Conservation (phyloP, 2,888 invertebrate species). For the Sturmia bella region DNA sequence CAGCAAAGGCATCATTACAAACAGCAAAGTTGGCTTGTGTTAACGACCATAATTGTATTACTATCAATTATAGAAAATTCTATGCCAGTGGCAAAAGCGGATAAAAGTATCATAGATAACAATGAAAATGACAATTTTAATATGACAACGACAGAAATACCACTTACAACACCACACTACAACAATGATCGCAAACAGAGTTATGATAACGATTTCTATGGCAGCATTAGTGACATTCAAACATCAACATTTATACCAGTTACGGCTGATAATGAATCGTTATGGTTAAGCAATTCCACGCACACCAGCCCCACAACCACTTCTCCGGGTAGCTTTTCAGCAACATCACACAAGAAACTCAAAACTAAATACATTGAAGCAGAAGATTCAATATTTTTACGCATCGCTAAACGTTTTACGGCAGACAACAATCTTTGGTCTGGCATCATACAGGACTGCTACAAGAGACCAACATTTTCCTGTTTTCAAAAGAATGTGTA, state of each 20-base stretch:
- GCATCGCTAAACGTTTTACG: conserved; percentile 75
- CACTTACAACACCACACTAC: conserved; percentile 50
- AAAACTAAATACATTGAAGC: conserved; percentile 50
- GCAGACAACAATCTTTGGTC: conserved; percentile 88
- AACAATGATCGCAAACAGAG: conserved; percentile 26
- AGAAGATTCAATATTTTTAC: conserved; percentile 76
- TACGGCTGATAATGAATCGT: conserved; percentile 47
- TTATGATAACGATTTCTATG: conserved; percentile 36
- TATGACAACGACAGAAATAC: conserved; percentile 52
- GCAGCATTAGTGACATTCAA: conserved; percentile 40
- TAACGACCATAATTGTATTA: conserved; percentile 54
- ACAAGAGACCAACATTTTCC: conserved; percentile 85
- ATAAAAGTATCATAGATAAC: conserved; percentile 46
- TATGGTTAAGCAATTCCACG: conserved; percentile 33
- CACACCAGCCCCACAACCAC: conserved; percentile 1
- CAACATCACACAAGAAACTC: conserved; percentile 47
- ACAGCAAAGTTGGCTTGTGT: conserved; percentile 58
- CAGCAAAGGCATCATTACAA: conserved; percentile 55
- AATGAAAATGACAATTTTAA: conserved; percentile 32
- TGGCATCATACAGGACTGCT: conserved; percentile 88
- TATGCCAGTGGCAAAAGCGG: conserved; percentile 61
- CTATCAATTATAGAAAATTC: conserved; percentile 53
- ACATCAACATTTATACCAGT: conserved; percentile 60
- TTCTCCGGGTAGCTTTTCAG: background rate
- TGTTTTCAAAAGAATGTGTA: conserved; percentile 91